phyloP scores from a whole-genome alignment of 2,797 vertebrate species.

The Rhadinocentrus ornatus region DNA sequence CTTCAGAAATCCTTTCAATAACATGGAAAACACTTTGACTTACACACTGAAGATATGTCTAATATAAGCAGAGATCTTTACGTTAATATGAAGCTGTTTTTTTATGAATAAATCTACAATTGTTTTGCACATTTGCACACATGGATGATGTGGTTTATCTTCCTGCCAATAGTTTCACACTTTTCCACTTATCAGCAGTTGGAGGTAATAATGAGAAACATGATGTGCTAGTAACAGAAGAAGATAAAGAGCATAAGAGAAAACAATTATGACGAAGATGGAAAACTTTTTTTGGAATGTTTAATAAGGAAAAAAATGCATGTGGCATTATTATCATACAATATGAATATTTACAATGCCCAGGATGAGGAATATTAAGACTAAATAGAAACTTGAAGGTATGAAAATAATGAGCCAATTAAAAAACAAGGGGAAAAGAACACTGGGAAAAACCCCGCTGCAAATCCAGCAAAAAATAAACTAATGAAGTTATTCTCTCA shows the following conservation, averaged over 20 bases:
- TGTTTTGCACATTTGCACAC: not conserved
- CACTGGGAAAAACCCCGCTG: not conserved
- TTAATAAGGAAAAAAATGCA: not conserved
- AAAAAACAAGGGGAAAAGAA: not conserved
- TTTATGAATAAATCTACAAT: not conserved
- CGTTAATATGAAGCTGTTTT: not conserved
- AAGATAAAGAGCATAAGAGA: not conserved
- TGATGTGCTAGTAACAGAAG: not conserved
- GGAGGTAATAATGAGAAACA: not conserved
- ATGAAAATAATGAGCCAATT: no score
- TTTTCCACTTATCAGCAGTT: not conserved
- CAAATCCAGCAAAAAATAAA: not conserved
- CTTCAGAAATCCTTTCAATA: no score
- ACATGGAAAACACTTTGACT: no score
- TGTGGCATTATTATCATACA: not conserved
- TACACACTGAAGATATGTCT: no score
- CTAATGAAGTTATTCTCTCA: not conserved
- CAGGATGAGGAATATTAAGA: not conserved
- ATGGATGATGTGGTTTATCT: not conserved
- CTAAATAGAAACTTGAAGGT: not conserved
- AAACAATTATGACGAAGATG: not conserved
- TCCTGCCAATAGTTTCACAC: not conserved
- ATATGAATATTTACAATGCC: not conserved
- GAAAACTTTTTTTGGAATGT: not conserved
- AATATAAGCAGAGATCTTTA: not conserved